Base-by-base conservation (phyloP, 2,113 vertebrate species). In the Sitta europaea region DNA sequence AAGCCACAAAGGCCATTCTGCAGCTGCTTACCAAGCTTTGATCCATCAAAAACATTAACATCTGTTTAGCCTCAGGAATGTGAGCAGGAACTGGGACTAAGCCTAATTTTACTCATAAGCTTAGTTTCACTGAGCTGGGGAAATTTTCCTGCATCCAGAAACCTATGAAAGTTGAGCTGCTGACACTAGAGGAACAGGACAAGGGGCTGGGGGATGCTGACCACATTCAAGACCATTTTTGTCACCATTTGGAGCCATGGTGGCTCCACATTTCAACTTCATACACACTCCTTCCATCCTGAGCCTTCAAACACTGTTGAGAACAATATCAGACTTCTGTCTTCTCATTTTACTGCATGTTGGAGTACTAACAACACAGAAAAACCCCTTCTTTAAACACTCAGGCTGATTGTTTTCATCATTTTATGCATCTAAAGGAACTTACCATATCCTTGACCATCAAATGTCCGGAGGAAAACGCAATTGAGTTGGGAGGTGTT, bases 401-500 rank as follows among this genome's bases (percentile, higher is more conserved):
- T 38, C 59, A n/a, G 22, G 31, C 19, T 73, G 71, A 78, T 23
- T 57, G 19, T 19, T 90, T 70, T 36, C 36, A 74, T 47, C 5
- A 47, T 36, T 83, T 89, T 61, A 55, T 54, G 8, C 55, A 45
- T 25, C 40, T 47, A 66, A 92, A 93, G 62, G 29, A 67, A 92
- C 97, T 95, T 97, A 99, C 99, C 99, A 99, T 99, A 96, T 99
- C 99, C 97, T 99, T 99, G 82, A 99, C 99, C 98, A 99, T 80
- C 86, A 99, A 97, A 83, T 99, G 99, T 83, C 99, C 99, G 12
- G 99, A 99, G 55, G 99, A 98, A 73, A 99, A 99, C 0, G 99
- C 99, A n/a, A 99, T 99, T 20, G 99, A 99, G 97, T 99, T 99
- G 54, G 99, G 99, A 27, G 99, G 99, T 4, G 99, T 99, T 5